Evolutionary conservation across 2,797 vertebrate species (phyloP).

Genomic region (Diplodus sargus): DNA sequence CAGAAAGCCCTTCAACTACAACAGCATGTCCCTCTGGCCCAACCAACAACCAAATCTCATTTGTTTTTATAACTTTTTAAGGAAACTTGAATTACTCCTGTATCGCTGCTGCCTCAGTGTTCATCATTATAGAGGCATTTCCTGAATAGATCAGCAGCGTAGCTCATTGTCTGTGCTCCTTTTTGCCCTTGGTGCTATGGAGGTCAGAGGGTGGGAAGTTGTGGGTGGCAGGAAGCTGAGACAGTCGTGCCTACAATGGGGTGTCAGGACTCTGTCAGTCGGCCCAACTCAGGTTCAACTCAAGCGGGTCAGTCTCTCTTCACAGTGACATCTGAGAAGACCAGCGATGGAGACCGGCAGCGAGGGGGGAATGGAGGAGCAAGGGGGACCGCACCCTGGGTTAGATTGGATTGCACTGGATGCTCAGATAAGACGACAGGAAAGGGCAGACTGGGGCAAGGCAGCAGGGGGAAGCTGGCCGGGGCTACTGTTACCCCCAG

Average conservation of each 20-base stretch:
- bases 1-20: constrained; percentile 67
- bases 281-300: constrained; percentile 62
- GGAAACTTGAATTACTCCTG: constrained; percentile 32
- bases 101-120: background rate
- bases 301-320: constrained; percentile 65
- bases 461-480: constrained; percentile 38
- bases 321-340: constrained; percentile 73
- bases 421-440: constrained; percentile 75
- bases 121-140: constrained; percentile 26
- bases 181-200: constrained; percentile 46
- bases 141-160: constrained; percentile 15
- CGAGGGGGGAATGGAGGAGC: constrained; percentile 40
- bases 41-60: constrained; percentile 44
- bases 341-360: constrained; percentile 45
- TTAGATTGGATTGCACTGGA: constrained; percentile 76
- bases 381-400: constrained; percentile 52
- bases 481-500: constrained; percentile 63
- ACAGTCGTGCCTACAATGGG: constrained; percentile 50
- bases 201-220: constrained; percentile 61
- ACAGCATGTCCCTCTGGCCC: constrained; percentile 57
- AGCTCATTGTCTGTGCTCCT: constrained; percentile 14
- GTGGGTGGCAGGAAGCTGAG: constrained; percentile 69
- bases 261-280: constrained; percentile 73
- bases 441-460: constrained; percentile 67
- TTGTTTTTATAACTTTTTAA: constrained; percentile 49